Conservation (phyloP, 92 coral and sea anemone species). For the Phenganax marumi region DNA sequence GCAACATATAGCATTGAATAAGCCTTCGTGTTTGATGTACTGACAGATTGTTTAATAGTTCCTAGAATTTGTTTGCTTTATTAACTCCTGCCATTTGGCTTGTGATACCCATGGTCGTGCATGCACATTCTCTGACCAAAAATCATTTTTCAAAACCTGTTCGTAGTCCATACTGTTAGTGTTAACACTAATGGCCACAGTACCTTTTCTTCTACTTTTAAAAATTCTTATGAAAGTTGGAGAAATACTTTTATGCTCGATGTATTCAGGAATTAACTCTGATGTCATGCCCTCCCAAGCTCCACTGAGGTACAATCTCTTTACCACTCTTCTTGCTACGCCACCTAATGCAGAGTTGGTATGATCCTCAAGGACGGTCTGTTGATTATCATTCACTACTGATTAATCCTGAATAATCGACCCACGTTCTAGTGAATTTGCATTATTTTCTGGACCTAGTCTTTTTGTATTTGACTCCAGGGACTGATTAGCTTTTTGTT, state of each 20-base stretch:
- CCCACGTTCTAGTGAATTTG: neutral
- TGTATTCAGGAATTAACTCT: neutral
- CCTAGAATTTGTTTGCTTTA: too few species aligned
- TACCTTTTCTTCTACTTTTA: constrained; percentile 1
- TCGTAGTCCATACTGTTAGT: neutral
- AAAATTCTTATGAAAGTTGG: neutral
- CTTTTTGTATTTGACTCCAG: too few species aligned
- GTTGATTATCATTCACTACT: too few species aligned
- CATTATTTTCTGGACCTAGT: neutral
- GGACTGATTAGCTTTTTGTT: neutral
- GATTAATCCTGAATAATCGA: too few species aligned
- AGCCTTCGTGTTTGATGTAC: too few species aligned
- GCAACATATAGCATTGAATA: too few species aligned
- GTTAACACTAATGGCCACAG: neutral
- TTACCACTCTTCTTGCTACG: neutral
- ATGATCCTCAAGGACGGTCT: too few species aligned
- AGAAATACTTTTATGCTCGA: neutral
- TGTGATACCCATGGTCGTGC: neutral
- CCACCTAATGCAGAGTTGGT: too few species aligned
- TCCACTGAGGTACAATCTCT: neutral
- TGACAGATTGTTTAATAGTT: too few species aligned
- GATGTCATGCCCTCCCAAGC: too few species aligned
- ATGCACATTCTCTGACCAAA: neutral
- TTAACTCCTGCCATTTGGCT: neutral
- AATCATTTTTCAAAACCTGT: neutral